phyloP scores from a whole-genome alignment of 2,113 vertebrate genomes.

The Piliocolobus tephrosceles region DNA sequence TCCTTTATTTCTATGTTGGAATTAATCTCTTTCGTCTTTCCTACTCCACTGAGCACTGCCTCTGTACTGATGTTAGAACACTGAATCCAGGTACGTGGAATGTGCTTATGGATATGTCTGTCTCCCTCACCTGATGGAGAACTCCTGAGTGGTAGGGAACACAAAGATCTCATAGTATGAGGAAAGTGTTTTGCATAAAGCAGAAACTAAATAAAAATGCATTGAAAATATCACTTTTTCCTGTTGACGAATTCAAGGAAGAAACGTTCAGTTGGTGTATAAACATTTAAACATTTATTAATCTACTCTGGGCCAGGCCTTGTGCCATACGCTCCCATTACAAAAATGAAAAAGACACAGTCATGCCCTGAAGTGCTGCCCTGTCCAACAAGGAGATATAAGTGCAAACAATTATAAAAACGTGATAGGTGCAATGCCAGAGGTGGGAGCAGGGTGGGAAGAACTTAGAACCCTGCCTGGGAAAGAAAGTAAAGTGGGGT shows the following conservation, averaged over 20 bases:
- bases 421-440: neutral
- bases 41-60: neutral
- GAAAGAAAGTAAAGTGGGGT: neutral
- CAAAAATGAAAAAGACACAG: neutral
- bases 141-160: neutral
- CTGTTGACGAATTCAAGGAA: conserved; percentile 24
- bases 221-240: neutral
- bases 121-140: neutral
- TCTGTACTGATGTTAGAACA: neutral
- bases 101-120: neutral
- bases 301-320: neutral
- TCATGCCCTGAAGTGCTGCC: neutral
- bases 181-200: conserved; percentile 11
- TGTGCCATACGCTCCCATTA: neutral
- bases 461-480: neutral
- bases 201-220: conserved; percentile 6
- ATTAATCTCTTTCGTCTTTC: neutral
- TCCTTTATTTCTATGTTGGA: neutral
- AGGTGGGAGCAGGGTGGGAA: neutral
- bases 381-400: neutral
- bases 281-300: conserved; percentile 6
- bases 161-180: neutral
- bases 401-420: neutral
- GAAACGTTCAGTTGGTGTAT: neutral
- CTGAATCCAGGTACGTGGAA: neutral